Evolutionary conservation across 1,140 invertebrate genomes (phyloP).

Genomic region (Chelonus insularis): DNA sequence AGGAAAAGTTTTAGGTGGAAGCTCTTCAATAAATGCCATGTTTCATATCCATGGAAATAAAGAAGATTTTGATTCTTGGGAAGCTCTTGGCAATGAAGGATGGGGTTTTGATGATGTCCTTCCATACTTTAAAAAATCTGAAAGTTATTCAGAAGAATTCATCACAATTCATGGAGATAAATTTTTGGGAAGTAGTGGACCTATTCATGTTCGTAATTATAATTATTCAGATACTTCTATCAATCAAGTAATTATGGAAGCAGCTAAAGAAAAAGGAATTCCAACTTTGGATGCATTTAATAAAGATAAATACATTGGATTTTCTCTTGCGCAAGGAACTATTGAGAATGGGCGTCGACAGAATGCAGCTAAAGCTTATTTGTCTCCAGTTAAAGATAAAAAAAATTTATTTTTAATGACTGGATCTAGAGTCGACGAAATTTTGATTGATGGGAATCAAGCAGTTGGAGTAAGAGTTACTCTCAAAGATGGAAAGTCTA

Average conservation of each 20-base stretch:
- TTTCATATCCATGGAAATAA: slow-evolving; percentile 74
- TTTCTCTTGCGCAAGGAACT: slow-evolving; percentile 55
- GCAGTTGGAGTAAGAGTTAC: slow-evolving; percentile 57
- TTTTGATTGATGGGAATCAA: slow-evolving; percentile 12
- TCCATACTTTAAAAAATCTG: slow-evolving; percentile 62
- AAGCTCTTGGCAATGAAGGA: slow-evolving; percentile 60
- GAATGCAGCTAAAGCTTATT: slow-evolving; percentile 67
- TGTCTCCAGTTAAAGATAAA: slow-evolving; percentile 63
- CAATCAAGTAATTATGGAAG: slow-evolving; percentile 50
- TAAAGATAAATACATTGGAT: slow-evolving; percentile 58
- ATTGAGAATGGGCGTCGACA: slow-evolving; percentile 64
- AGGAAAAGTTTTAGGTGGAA: slow-evolving; percentile 76
- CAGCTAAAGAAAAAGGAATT: slow-evolving; percentile 53
- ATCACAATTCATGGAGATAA: slow-evolving; percentile 36
- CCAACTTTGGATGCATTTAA: slow-evolving; percentile 49
- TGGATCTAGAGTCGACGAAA: slow-evolving; percentile 50
- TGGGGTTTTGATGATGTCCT: slow-evolving; percentile 64
- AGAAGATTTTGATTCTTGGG: slow-evolving; percentile 70
- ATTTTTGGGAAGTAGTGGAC: slow-evolving; percentile 45
- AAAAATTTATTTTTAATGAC: slow-evolving; percentile 72
- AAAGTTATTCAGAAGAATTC: slow-evolving; percentile 44
- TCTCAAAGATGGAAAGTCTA: slow-evolving; percentile 46
- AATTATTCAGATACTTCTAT: slow-evolving; percentile 53
- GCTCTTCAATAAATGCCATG: slow-evolving; percentile 81
- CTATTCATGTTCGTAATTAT: slow-evolving; percentile 53